Base-by-base conservation (phyloP, 2,888 invertebrate species). In the Onthophagus sagittarius region DNA sequence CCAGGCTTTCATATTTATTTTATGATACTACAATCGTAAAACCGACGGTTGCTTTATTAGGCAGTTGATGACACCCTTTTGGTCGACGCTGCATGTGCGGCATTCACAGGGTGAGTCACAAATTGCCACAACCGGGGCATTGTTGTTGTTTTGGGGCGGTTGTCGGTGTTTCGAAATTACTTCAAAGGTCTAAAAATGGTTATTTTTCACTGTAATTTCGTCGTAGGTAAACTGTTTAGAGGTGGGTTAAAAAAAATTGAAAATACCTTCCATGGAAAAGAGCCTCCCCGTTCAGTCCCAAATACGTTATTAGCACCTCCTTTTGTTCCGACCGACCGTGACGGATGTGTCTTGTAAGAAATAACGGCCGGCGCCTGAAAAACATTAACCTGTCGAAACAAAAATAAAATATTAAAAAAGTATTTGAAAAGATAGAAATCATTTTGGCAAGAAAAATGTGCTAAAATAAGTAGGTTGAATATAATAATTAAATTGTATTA, bases 301-400 rank as follows among this genome's bases (percentile, higher is more conserved):
- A 32, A 67, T n/a, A 31, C 15, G 31, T 32, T 31, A 67, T 67
- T 67, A 67, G 67, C 67, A 67, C 67, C 67, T 67, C 31, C 67
- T 32, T 31, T 67, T 67, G 67, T 67, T 67, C 67, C 5, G 64
- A 31, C n/a, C 31, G 67, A 23, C 32, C 67, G 13, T 67, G 67
- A 67, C 67, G 23, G 67, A 67, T 67, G 67, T n/a, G 67, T 15
- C 15, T 23, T 23, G 67, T 32, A 31, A 23, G 67, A 23, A 23
- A 67, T 67, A 67, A 67, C 23, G 31, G 67, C 23, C 23, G 67
- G 67, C 67, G 67, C 67, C 67, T 23, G 67, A 31, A 23, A 15
- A 32, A 67, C 67, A 67, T 67, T 31, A 67, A 67, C 15, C 65
- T 65, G 65, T 23, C 65, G 15, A 67, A 67, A 67, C 67, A 23